Percentiles rank a stretch among this genome's conserved stretches.
These are phyloP conservation scores for Electrona antarctica DNA, from an alignment of 2,113 vertebrate species.

Conservation along the genomic window DNA sequence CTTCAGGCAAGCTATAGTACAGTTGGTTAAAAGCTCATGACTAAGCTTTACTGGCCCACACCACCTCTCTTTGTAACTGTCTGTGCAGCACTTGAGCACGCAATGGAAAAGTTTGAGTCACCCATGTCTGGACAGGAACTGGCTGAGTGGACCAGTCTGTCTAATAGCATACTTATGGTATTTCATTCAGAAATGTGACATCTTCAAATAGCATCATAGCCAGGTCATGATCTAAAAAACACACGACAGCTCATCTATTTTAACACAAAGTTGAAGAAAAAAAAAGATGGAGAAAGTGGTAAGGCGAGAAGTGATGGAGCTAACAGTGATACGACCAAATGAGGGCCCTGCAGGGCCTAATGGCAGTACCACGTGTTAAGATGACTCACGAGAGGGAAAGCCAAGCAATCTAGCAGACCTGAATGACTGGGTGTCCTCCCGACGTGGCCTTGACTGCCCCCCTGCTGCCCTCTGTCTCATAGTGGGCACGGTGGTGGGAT, in stretches of 20 bases:
- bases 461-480: constrained; percentile 96
- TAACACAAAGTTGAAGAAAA: constrained; percentile 22
- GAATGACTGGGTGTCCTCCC: constrained; percentile 89
- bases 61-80: constrained; percentile 59
- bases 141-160: constrained; percentile 56
- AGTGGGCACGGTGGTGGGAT: constrained; percentile 97
- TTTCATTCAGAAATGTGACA: constrained; percentile 65
- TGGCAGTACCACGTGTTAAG: constrained; percentile 39
- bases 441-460: constrained; percentile 95
- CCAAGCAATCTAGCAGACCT: constrained; percentile 47
- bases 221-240: constrained; percentile 24
- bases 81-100: constrained; percentile 42
- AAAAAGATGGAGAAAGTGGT: constrained; percentile 7
- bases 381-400: constrained; percentile 43
- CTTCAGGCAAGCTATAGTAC: constrained; percentile 45
- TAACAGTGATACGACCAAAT: constrained; percentile 8
- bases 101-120: constrained; percentile 76
- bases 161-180: constrained; percentile 54
- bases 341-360: constrained; percentile 36
- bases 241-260: constrained; percentile 36
- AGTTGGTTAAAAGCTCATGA: constrained; percentile 66
- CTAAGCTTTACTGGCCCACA: constrained; percentile 64
- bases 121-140: constrained; percentile 73
- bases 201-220: constrained; percentile 45
- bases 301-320: constrained; percentile 38